Evolutionary conservation across 2,113 vertebrate species (phyloP).

Genomic region (Crotalus tigris): DNA sequence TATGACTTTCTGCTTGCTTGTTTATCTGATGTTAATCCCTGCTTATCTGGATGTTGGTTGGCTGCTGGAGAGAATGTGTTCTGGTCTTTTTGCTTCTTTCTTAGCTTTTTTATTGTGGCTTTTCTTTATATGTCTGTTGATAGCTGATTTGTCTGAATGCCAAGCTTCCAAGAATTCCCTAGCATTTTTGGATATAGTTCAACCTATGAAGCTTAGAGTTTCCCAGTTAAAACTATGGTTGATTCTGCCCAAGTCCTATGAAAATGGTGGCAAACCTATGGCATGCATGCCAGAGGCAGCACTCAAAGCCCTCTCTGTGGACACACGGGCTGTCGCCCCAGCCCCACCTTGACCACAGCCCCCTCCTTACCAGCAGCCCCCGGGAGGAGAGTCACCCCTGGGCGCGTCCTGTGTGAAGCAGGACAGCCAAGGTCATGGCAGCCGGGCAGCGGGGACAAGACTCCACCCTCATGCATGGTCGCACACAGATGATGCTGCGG

Average conservation of each 20-base stretch:
- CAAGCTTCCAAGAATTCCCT: not conserved
- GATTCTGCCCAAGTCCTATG: not conserved
- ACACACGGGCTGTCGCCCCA: too few relatives aligned
- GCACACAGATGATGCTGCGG: too few relatives aligned
- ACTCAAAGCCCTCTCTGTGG: too few relatives aligned
- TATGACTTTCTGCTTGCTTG: not conserved
- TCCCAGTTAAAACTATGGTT: not conserved
- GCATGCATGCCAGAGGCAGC: too few relatives aligned
- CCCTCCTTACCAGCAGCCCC: too few relatives aligned
- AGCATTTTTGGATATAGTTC: not conserved
- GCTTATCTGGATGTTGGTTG: not conserved
- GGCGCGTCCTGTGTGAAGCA: rapidly evolving
- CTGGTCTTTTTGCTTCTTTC: not conserved
- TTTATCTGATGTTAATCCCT: not conserved
- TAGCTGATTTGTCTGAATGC: not conserved
- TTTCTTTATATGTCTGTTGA: not conserved
- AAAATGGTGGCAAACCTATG: not conserved
- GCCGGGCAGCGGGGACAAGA: too few relatives aligned
- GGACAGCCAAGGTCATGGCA: too few relatives aligned
- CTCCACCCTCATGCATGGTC: too few relatives aligned
- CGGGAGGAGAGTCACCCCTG: too few relatives aligned
- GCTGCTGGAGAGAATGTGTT: not conserved
- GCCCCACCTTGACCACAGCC: too few relatives aligned
- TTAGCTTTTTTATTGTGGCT: not conserved
- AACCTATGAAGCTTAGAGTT: not conserved